Conservation (phyloP, 2,888 invertebrate species). For the Leptopilina drosophilae region DNA sequence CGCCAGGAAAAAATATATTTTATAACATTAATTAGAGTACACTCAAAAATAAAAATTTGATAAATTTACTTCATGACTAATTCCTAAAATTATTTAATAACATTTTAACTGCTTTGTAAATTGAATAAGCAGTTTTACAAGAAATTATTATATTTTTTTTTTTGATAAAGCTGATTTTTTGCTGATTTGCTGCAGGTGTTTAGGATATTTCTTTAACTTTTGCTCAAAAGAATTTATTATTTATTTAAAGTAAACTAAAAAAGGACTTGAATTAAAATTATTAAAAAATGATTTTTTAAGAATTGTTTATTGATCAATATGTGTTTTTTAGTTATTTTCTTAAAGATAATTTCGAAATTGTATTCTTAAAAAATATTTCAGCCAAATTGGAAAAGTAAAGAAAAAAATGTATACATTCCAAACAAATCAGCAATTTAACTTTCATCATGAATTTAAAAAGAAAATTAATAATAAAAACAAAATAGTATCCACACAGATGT, state of each 20-base stretch:
- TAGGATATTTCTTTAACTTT: no score
- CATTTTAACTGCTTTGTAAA: constrained; percentile 9
- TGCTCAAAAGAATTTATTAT: neutral
- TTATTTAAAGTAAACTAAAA: no score
- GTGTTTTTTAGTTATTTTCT: no score
- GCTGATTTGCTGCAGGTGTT: constrained; percentile 26
- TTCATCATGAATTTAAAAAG: constrained; percentile 8
- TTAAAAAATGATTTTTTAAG: neutral
- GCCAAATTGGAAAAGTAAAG: neutral
- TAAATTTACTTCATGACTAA: constrained; percentile 25
- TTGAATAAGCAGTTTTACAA: constrained; percentile 30
- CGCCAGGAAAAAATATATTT: constrained; percentile 7
- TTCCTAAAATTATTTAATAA: neutral
- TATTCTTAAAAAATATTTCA: neutral
- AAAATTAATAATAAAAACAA: neutral
- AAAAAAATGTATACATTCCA: neutral
- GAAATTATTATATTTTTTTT: neutral
- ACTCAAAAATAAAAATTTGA: constrained; percentile 13
- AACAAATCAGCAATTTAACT: constrained; percentile 9
- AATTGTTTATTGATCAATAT: no score
- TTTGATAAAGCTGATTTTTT: constrained; percentile 2
- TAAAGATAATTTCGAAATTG: no score
- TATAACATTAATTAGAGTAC: constrained; percentile 18
- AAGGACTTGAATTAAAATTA: neutral
- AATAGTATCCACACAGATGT: constrained; percentile 22